Percentiles rank a stretch among this genome's conserved stretches.
phyloP scores from a whole-genome alignment of 2,113 vertebrate species.

The Trematocara macrostoma region DNA sequence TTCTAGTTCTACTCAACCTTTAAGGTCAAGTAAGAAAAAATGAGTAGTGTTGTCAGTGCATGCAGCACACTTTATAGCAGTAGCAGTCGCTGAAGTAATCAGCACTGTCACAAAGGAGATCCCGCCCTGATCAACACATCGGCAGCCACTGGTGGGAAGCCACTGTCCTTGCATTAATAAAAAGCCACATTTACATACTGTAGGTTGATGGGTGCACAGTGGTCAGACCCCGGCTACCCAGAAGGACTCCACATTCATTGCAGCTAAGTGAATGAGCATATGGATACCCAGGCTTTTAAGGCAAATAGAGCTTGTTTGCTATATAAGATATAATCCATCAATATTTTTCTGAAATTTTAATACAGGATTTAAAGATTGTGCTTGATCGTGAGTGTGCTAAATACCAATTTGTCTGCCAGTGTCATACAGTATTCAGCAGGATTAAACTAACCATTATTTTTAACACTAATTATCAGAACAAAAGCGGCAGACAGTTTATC shows the following conservation, averaged over 20 bases:
- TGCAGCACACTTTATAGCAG: not conserved
- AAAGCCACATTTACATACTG: conserved; percentile 54
- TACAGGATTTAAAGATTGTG: not conserved
- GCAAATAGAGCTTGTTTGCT: not conserved
- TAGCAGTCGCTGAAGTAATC: conserved; percentile 19
- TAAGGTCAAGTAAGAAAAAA: conserved; percentile 1
- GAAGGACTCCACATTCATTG: conserved; percentile 7
- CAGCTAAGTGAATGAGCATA: not conserved
- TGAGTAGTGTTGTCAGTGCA: not conserved
- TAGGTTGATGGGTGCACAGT: conserved; percentile 35
- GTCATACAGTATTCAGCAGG: not conserved
- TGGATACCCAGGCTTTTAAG: not conserved
- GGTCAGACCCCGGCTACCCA: not conserved
- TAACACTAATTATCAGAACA: not conserved
- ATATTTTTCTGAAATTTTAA: not conserved
- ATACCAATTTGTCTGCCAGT: not conserved
- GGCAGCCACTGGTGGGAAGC: conserved; percentile 35
- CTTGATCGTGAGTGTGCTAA: not conserved
- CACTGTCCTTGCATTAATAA: conserved; percentile 50
- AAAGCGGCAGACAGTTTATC: not conserved
- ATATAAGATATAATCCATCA: conserved; percentile 10
- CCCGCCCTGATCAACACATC: conserved; percentile 37
- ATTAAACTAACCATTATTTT: not conserved
- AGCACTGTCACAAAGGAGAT: conserved; percentile 40
- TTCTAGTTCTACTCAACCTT: not conserved